phyloP scores from a whole-genome alignment of 2,888 invertebrate genomes.

The Dione juno region DNA sequence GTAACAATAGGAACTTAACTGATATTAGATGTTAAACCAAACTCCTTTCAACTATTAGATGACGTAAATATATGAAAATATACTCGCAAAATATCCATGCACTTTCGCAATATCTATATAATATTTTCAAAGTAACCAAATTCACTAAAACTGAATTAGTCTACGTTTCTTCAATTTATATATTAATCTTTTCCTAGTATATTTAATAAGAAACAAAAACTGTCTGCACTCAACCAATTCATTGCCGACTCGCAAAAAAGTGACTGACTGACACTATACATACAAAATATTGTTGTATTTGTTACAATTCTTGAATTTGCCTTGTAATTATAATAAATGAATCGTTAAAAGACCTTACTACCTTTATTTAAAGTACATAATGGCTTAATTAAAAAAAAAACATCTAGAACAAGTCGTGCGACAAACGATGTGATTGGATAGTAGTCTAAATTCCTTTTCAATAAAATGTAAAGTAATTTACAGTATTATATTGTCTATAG shows the following conservation, averaged over 20 bases:
- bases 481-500: too few relatives aligned
- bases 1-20: too few relatives aligned
- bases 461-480: neutral
- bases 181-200: neutral
- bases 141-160: neutral
- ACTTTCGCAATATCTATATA: neutral
- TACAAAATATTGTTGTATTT: slow-evolving; percentile 33
- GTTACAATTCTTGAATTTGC: neutral
- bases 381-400: neutral
- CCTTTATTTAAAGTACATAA: slow-evolving; percentile 7
- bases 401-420: neutral
- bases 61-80: too few relatives aligned
- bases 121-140: neutral
- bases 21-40: too few relatives aligned
- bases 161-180: neutral
- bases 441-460: neutral
- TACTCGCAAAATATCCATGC: neutral
- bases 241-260: slow-evolving; percentile 46
- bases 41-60: too few relatives aligned
- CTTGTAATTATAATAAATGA: neutral
- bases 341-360: slow-evolving; percentile 7
- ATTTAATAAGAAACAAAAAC: slow-evolving; percentile 30
- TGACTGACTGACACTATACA: slow-evolving; percentile 42
- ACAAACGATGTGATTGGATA: neutral
- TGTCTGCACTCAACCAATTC: slow-evolving; percentile 44